phyloP scores from a whole-genome alignment of 2,797 vertebrate genomes.

The Apodemus agrarius region DNA sequence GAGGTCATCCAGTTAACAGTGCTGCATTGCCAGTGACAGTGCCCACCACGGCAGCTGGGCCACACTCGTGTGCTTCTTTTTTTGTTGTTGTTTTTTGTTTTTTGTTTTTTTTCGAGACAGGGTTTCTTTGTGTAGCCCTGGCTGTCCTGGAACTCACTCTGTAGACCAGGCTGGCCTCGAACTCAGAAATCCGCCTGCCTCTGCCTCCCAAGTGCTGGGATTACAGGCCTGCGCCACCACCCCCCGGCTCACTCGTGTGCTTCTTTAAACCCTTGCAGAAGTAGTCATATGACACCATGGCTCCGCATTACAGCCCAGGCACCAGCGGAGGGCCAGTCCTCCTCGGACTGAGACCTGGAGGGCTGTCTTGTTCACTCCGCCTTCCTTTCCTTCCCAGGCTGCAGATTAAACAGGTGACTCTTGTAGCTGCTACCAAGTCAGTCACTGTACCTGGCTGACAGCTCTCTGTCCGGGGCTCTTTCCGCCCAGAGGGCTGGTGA shows the following conservation, averaged over 20 bases:
- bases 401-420: background rate
- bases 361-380: background rate
- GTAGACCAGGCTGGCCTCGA: too few relatives aligned
- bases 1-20: background rate
- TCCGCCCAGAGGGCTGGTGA: background rate
- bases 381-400: background rate
- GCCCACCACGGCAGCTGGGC: background rate
- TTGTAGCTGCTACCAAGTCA: background rate
- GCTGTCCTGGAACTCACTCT: too few relatives aligned
- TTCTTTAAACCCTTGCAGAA: background rate
- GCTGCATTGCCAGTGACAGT: fast-evolving
- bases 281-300: background rate
- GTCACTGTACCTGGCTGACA: background rate
- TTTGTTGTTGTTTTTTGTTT: too few relatives aligned
- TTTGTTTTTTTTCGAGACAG: too few relatives aligned
- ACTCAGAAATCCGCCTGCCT: too few relatives aligned
- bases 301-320: background rate
- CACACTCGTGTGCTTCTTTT: background rate
- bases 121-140: too few relatives aligned
- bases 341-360: background rate
- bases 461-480: background rate
- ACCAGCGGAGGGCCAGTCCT: background rate
- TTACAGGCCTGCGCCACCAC: too few relatives aligned
- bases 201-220: too few relatives aligned
- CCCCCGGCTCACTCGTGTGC: background rate